Conservation (phyloP, 2,888 invertebrate species). For the Teleogryllus oceanicus region DNA sequence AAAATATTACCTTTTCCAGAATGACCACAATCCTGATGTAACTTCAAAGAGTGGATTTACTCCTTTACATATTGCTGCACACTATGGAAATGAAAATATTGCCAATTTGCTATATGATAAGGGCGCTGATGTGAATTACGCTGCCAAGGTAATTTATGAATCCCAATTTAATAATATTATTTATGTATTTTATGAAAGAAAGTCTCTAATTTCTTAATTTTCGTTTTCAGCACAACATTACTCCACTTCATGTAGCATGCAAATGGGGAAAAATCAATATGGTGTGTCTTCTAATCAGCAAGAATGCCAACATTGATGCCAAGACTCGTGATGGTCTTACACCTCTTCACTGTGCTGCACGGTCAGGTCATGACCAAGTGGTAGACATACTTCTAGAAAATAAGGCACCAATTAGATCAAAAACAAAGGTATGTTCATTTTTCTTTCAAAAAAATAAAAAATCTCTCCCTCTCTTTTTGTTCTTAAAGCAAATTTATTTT, state of each 20-base stretch:
- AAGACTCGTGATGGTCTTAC: constrained; percentile 93
- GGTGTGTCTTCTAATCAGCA: constrained; percentile 78
- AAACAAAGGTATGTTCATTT: constrained; percentile 72
- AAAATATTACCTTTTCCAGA: constrained; percentile 50
- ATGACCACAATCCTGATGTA: constrained; percentile 95
- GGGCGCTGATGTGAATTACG: constrained; percentile 92
- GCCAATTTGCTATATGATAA: constrained; percentile 82
- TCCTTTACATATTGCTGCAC: constrained; percentile 95
- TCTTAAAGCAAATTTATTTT: not conserved
- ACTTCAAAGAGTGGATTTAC: constrained; percentile 98
- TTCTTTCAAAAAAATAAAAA: not conserved
- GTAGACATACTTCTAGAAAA: constrained; percentile 84
- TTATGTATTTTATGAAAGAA: too few species aligned
- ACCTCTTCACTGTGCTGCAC: constrained; percentile 93
- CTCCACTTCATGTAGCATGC: constrained; percentile 96
- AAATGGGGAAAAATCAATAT: constrained; percentile 98
- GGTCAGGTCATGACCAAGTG: constrained; percentile 93
- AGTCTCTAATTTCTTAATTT: too few species aligned
- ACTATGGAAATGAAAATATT: constrained; percentile 95
- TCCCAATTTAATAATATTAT: too few species aligned
- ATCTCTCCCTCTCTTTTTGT: not conserved
- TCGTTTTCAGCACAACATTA: constrained; percentile 75
- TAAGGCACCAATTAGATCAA: constrained; percentile 89
- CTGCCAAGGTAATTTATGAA: constrained; percentile 67
- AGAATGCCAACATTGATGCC: constrained; percentile 87